Evolutionary conservation across 2,888 invertebrate species (phyloP), one percentile per base, ranked within the genome.

Genomic region (Hoplodrina ambigua): DNA sequence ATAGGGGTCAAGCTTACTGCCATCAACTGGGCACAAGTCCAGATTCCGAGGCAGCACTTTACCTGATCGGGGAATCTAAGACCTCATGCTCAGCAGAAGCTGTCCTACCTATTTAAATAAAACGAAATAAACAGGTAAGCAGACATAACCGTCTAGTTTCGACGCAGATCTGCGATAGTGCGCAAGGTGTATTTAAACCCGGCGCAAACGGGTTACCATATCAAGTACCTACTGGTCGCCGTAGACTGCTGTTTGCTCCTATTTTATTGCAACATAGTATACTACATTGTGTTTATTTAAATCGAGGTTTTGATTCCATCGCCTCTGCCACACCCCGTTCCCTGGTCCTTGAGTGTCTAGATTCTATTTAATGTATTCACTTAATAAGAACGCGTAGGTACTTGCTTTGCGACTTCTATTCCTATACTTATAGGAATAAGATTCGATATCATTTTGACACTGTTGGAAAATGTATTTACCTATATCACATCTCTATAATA

Each of bases 271-370:
- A 60, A 59, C 64, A 20, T 52, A 62, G 55, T 80, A 46, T 46
- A 49, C 52, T 44, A 66, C 61, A 81, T 64, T 76, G 55, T 59
- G 41, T 80, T 75, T 80, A 81, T 77, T 75, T 65, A 76, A 81
- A 75, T 64, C 30, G 7, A 56, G 50, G 52, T n/a, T 63, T 53
- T n/a, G 54, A 61, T 65, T 53, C 44, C 54, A 44, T 58, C 56
- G 57, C 44, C 60, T 58, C 61, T 55, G 53, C 50, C 65, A 65
- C 65, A 65, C 57, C 57, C 44, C 46, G 33, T 6, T 15, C 17
- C 20, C n/a, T 44, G 19, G n/a, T 60, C 49, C 64, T 73, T 56
- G 49, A 52, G 54, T 33, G 33, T 19, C 33, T 59, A 19, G 11
- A 37, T 44, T 53, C 52, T 30, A 54, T 37, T 37, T 37, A 37